Percentiles rank a stretch among this genome's conserved stretches.
Evolutionary conservation across 2,888 invertebrate species (phyloP).

Genomic region (Campoletis raptor): DNA sequence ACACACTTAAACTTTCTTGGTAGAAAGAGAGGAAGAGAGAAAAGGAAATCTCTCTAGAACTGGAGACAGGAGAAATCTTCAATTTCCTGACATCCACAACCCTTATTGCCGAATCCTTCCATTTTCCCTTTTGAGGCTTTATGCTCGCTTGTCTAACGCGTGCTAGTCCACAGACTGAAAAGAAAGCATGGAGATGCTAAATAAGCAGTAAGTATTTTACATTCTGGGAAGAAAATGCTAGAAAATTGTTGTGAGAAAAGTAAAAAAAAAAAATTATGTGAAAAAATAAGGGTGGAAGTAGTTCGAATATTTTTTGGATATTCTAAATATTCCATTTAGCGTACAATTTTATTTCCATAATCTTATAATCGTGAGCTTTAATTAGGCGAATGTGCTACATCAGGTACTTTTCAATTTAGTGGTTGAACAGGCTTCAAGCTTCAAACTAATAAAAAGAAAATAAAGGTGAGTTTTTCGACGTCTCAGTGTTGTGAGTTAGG

Average conservation of each 20-base stretch:
- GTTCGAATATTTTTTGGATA: not conserved
- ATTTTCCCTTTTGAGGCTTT: constrained; percentile 4
- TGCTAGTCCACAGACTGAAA: not conserved
- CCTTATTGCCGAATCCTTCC: constrained; percentile 60
- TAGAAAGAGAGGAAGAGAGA: constrained; percentile 1
- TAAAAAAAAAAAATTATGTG: not conserved
- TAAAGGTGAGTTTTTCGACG: not conserved
- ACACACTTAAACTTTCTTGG: not conserved
- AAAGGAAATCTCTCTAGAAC: not conserved
- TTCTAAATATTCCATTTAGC: not conserved
- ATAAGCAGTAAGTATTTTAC: not conserved
- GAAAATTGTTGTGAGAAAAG: too few relatives aligned
- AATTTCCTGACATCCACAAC: constrained; percentile 67
- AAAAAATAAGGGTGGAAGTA: not conserved
- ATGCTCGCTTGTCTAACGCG: not conserved
- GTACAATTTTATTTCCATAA: not conserved
- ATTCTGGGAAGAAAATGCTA: not conserved
- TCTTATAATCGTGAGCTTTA: not conserved
- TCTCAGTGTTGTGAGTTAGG: not conserved
- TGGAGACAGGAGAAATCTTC: constrained; percentile 63
- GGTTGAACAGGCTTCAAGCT: not conserved
- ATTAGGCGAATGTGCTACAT: not conserved
- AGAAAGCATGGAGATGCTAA: not conserved
- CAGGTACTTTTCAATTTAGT: not conserved
- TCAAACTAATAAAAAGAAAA: not conserved